Evolutionary conservation across 2,888 invertebrate species (phyloP), one percentile per base, ranked within the genome.

Genomic region (Diarsia rubi): DNA sequence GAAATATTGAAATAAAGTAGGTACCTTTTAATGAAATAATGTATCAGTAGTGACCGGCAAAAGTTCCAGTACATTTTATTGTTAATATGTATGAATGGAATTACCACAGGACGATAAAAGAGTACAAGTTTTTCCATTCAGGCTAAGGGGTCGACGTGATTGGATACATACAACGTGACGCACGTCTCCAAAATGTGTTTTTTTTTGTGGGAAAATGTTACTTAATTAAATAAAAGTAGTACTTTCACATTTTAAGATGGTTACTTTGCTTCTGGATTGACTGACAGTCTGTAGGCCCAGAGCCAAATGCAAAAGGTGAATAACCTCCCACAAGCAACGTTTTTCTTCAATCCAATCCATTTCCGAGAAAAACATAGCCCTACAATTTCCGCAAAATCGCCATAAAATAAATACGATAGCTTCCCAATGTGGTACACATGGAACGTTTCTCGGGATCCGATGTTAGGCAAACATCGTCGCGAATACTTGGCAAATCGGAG

Each of bases 401-500:
- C 37, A 60, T 62, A 37, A 64, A 75, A 60, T 81, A 66, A 71
- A 85, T 82, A 71, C 31, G 45, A 59, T 52, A 54, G 49, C 60
- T 75, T 64, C 71, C 69, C 44, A 45, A 66, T 60, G 86, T 85
- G 86, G 69, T 82, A 65, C 83, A 82, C 86, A 77, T 85, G 83
- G 69, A 82, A 59, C 69, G 73, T 54, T 78, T 69, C 72, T 63
- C 69, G 72, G 59, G 79, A 81, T 81, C 81, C 81, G 78, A 88
- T 85, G 85, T 88, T 86, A 84, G 89, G 86, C 88, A 88, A 88
- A 88, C 89, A 85, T 80, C 81, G 81, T 73, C 81, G 83, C 82
- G 80, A 90, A 92, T 91, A 92, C 89, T 94, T 93, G 93, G 93
- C 93, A 93, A 89, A 88, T 89, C 89, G 77, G 75, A 75, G 86